Evolutionary conservation across 2,888 invertebrate species (phyloP).

Genomic region (Ashinkailepas kermadecensis): DNA sequence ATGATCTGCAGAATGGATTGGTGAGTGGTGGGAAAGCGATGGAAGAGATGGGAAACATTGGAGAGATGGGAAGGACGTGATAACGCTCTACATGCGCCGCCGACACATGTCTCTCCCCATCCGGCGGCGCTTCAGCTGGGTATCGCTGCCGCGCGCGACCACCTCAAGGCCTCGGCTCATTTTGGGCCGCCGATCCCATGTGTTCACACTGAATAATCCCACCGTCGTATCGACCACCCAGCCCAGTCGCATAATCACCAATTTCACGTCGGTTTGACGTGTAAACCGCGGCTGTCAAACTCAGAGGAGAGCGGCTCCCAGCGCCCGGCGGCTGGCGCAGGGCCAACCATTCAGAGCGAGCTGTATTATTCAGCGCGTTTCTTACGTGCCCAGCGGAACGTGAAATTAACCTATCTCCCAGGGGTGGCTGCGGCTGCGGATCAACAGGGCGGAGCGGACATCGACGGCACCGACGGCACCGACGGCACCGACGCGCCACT

Average conservation of each 20-base stretch:
- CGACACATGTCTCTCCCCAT: no score
- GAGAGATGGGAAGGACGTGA: no score
- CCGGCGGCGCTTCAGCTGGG: no score
- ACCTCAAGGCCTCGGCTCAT: background rate
- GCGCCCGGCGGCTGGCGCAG: background rate
- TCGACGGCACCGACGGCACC: no score
- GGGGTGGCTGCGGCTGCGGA: conserved; percentile 2
- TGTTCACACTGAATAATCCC: conserved; percentile 19
- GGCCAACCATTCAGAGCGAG: background rate
- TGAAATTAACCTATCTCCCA: conserved; percentile 24
- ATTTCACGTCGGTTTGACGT: conserved; percentile 21
- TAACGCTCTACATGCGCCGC: no score
- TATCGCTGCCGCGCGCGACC: background rate
- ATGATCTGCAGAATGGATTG: no score
- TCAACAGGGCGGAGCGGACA: background rate
- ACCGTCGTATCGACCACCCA: background rate
- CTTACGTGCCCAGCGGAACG: conserved; percentile 23
- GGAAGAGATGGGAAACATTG: no score
- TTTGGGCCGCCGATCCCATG: background rate
- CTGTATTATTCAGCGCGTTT: conserved; percentile 16
- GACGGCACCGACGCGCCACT: background rate
- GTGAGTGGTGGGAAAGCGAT: no score
- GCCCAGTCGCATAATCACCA: conserved; percentile 17
- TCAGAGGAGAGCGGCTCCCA: background rate
- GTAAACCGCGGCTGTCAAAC: conserved; percentile 14